A percentile compares a stretch with the other conserved stretches of the same genome.
phyloP scores from a whole-genome alignment of 1,140 invertebrate genomes.

The Megathymus violae region DNA sequence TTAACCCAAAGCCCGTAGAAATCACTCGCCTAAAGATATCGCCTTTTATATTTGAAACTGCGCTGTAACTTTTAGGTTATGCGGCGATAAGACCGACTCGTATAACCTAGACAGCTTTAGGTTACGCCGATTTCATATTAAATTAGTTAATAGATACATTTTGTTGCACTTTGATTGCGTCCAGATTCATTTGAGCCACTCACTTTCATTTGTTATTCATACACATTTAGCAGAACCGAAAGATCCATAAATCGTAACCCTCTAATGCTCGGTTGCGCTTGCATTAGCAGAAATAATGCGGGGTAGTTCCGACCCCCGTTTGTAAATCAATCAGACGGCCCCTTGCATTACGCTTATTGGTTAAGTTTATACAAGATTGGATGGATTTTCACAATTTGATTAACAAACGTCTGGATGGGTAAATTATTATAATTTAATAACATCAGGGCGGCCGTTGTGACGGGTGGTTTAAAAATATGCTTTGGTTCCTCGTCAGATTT shows the following conservation, averaged over 20 bases:
- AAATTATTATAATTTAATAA: constrained; percentile 15
- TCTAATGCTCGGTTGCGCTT: constrained; percentile 66
- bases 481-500: no score
- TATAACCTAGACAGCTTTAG: no score
- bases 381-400: constrained; percentile 39
- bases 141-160: no score
- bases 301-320: constrained; percentile 54
- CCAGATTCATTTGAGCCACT: not conserved
- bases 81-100: no score
- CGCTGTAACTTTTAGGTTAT: no score
- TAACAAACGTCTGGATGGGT: constrained; percentile 21
- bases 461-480: no score
- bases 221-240: constrained; percentile 22
- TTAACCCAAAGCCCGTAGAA: no score
- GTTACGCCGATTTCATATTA: no score
- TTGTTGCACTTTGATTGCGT: no score
- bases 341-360: constrained; percentile 57
- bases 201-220: not conserved
- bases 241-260: constrained; percentile 62
- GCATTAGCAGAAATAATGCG: constrained; percentile 69
- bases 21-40: no score
- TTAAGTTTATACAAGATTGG: constrained; percentile 48
- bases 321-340: constrained; percentile 66
- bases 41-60: no score
- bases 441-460: no score